Conservation (phyloP, 1,140 invertebrate genomes). For the Cecropterus lyciades region DNA sequence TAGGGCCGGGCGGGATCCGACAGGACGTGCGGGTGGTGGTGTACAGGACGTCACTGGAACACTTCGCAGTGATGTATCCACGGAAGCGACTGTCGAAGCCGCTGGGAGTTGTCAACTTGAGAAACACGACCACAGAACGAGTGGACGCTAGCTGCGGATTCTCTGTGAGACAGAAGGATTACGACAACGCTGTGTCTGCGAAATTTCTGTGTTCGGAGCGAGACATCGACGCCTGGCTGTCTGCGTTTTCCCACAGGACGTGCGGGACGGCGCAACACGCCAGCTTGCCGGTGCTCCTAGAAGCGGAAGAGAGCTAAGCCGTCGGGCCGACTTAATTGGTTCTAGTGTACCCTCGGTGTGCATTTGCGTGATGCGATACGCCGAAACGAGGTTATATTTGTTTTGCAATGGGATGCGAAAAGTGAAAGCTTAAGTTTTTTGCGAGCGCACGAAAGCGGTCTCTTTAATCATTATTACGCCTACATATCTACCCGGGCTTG, state of each 20-base stretch:
- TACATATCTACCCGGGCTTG: slow-evolving; percentile 24
- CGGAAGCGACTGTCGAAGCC: slow-evolving; percentile 87
- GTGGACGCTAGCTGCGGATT: slow-evolving; percentile 83
- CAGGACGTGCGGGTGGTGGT: slow-evolving; percentile 87
- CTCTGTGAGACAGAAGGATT: slow-evolving; percentile 85
- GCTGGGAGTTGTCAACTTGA: slow-evolving; percentile 86
- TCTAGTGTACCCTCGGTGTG: slow-evolving; percentile 46
- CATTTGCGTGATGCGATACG: slow-evolving; percentile 49
- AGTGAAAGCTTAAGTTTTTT: slow-evolving; percentile 77
- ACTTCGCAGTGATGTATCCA: slow-evolving; percentile 88
- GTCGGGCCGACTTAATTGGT: slow-evolving; percentile 43
- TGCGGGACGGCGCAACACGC: slow-evolving; percentile 82
- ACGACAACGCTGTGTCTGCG: slow-evolving; percentile 85
- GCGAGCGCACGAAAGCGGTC: slow-evolving; percentile 62
- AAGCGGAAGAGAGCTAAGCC: slow-evolving; percentile 85
- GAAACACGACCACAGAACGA: slow-evolving; percentile 85
- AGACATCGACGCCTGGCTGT: slow-evolving; percentile 86
- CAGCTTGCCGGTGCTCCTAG: slow-evolving; percentile 86
- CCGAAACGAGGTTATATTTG: slow-evolving; percentile 66
- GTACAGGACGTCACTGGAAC: slow-evolving; percentile 87
- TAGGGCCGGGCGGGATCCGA: slow-evolving; percentile 85
- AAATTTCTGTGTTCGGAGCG: slow-evolving; percentile 85
- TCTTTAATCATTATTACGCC: slow-evolving; percentile 45
- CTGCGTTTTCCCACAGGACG: slow-evolving; percentile 85
- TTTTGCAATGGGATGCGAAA: slow-evolving; percentile 77